Conservation (phyloP, 2,797 vertebrate species). For the Selene dorsalis region DNA sequence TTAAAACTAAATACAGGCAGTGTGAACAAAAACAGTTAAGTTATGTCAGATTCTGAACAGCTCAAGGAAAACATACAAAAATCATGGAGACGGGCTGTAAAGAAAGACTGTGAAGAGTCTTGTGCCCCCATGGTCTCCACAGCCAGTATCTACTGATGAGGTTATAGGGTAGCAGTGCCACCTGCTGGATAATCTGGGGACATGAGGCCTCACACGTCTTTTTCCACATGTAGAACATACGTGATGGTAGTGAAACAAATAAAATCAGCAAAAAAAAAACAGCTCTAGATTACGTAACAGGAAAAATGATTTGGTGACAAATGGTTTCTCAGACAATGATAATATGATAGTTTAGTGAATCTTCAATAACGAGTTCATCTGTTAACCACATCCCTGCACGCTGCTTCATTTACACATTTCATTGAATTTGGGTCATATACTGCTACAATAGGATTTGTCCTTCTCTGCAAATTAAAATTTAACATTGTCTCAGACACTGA, state of each 20-base stretch:
- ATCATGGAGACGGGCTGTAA: slow-evolving; percentile 5
- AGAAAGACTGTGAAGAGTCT: not conserved
- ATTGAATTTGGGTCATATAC: not conserved
- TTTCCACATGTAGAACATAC: no score
- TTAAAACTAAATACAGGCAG: slow-evolving; percentile 24
- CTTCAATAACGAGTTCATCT: slow-evolving; percentile 2
- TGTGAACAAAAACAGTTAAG: not conserved
- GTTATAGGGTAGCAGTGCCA: slow-evolving; percentile 63
- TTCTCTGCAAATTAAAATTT: slow-evolving; percentile 22
- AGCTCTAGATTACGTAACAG: not conserved
- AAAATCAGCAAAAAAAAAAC: not conserved
- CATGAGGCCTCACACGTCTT: not conserved
- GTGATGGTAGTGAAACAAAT: slow-evolving; percentile 8
- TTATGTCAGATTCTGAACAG: slow-evolving; percentile 1
- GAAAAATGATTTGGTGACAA: slow-evolving; percentile 25
- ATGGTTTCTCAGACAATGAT: slow-evolving; percentile 14
- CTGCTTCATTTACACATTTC: slow-evolving; percentile 11
- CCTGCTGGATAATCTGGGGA: slow-evolving; percentile 65
- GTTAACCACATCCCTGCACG: slow-evolving; percentile 36
- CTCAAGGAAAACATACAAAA: slow-evolving; percentile 24
- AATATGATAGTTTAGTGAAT: slow-evolving; percentile 8
- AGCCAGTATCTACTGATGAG: slow-evolving; percentile 11
- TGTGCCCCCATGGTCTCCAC: slow-evolving; percentile 24
- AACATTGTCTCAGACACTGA: slow-evolving; percentile 9
- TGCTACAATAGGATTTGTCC: not conserved